A percentile compares a stretch with the other conserved stretches of the same genome.
Evolutionary conservation across 2,888 invertebrate genomes (phyloP).

Genomic region (Bembecia ichneumoniformis): DNA sequence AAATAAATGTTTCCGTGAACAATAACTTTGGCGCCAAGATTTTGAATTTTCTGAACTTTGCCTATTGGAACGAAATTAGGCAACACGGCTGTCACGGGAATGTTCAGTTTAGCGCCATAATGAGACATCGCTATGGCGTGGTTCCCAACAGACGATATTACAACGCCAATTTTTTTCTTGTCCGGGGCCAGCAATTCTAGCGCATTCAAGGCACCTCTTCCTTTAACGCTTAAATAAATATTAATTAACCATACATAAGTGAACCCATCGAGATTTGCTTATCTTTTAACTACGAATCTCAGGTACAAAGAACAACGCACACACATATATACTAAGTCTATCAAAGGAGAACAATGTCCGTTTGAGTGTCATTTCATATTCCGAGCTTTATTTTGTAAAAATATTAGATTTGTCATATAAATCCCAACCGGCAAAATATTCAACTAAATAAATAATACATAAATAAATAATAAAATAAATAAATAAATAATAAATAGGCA

Average conservation of each 20-base stretch:
- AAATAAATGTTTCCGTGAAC: constrained; percentile 74
- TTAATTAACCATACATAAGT: not conserved
- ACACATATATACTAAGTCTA: no score
- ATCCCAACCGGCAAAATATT: no score
- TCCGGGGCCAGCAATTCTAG: constrained; percentile 70
- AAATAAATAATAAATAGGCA: no score
- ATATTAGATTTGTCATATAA: no score
- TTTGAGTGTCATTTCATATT: no score
- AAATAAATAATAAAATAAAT: no score
- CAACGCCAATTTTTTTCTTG: constrained; percentile 75
- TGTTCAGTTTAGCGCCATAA: constrained; percentile 72
- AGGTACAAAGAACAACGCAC: no score
- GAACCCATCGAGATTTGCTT: no score
- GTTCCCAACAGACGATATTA: constrained; percentile 80
- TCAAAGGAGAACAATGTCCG: no score
- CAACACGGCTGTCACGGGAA: constrained; percentile 79
- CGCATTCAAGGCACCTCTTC: constrained; percentile 77
- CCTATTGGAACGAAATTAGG: constrained; percentile 76
- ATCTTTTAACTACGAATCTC: no score
- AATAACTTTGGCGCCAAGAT: constrained; percentile 76
- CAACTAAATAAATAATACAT: no score
- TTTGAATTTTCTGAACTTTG: constrained; percentile 76
- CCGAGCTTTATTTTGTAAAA: no score
- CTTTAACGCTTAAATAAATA: constrained; percentile 74
- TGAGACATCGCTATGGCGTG: constrained; percentile 78